Evolutionary conservation across 1,140 invertebrate genomes (phyloP), one percentile per base, ranked within the genome.

Genomic region (Cydia pomonella): DNA sequence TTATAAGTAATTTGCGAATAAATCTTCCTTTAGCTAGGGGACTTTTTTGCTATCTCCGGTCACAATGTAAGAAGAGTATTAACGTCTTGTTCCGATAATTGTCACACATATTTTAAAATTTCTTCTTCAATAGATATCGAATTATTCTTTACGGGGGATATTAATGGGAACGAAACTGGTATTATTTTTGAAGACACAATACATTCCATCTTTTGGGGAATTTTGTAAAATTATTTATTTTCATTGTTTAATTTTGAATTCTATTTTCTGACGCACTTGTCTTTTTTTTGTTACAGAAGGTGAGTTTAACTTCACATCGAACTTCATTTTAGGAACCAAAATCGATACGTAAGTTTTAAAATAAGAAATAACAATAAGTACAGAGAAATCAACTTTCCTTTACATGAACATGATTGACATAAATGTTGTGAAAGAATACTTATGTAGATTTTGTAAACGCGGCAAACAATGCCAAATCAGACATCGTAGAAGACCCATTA

Each of bases 1-100:
- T 92, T 90, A 91, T 89, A 90, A 89, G 90, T 92, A 93, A 93
- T 93, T 93, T 91, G 87, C 87, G 87, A 90, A 93, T 92, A 92
- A 92, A 92, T 92, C 91, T 91, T 89, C 74, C 73, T 82, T 76
- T 78, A 82, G 71, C 77, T 84, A 86, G 77, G 89, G 88, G 86
- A 84, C 77, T 74, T 87, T 92, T 91, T 86, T 85, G 77, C 76
- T 80, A 81, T 82, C 77, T 81, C 71, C 59, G 76, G 75, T 86
- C 44, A 87, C 85, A 90, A 84, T 90, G 87, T 91, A 90, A 90
- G 83, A 64, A 83, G 80, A 83, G 85, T 90, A 92, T 92, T 92
- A 92, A 89, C 84, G 84, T 85, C 90, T 74, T 92, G 91, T 92
- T 85, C 82, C 79, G 88, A 92, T 92, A 92, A 92, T 92, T 92